These are phyloP conservation scores for Aurelia aurita DNA, from an alignment of 30 jellyfish, hydroid and myxozoan species.

Conservation along the genomic window DNA sequence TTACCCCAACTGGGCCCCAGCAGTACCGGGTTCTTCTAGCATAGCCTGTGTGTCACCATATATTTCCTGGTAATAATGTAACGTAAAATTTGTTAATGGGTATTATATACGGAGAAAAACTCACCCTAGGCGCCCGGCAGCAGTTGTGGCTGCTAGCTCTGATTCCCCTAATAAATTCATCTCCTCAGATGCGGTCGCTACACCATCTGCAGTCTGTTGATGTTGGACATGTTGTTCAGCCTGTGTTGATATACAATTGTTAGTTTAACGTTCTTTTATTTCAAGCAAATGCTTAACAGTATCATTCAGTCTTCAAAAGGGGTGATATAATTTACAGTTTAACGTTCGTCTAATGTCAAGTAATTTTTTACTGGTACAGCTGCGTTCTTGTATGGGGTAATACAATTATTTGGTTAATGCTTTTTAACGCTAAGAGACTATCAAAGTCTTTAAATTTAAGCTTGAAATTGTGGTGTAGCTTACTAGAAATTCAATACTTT, in stretches of 20 bases:
- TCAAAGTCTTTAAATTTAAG: too few species aligned
- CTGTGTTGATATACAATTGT: conserved; percentile 68
- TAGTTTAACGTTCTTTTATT: conserved; percentile 16
- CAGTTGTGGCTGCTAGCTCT: conserved; percentile 83
- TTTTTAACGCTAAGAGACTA: too few species aligned
- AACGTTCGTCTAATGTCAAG: too few species aligned
- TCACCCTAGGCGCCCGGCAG: conserved; percentile 99
- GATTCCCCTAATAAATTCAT: conserved; percentile 91
- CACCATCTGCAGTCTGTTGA: conserved; percentile 88
- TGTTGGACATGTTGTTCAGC: conserved; percentile 99
- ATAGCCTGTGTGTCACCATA: conserved; percentile 87
- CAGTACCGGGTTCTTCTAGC: conserved; percentile 91
- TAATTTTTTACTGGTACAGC: too few species aligned
- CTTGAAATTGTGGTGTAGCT: too few species aligned
- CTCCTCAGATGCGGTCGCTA: conserved; percentile 78
- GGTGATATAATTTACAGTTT: too few species aligned
- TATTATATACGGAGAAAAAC: conserved; percentile 48
- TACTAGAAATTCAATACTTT: too few species aligned
- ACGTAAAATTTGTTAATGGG: conserved; percentile 29
- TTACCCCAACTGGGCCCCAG: conserved; percentile 99
- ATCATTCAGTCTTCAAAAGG: neutral
- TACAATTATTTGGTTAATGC: too few species aligned
- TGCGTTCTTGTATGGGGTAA: too few species aligned
- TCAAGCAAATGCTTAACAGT: neutral
- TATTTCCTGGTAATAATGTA: conserved; percentile 83